Conservation (phyloP, 1,140 invertebrate species). For the Drosophila ironensis region DNA sequence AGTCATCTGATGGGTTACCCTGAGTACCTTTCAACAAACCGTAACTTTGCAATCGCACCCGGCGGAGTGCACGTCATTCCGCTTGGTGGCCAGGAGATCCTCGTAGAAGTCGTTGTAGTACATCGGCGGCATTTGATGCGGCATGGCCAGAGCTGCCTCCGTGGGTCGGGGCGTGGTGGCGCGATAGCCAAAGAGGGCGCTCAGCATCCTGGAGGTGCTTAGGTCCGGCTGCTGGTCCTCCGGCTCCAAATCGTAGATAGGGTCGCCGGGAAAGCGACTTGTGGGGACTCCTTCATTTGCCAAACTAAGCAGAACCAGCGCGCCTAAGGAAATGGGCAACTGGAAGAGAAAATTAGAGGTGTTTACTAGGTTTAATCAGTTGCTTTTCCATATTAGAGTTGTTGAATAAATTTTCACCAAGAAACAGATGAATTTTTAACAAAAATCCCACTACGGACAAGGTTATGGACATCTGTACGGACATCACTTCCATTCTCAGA, state of each 20-base stretch:
- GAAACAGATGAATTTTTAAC: too few relatives aligned
- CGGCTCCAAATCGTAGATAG: slow-evolving; percentile 30
- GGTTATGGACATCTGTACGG: too few relatives aligned
- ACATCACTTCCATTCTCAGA: too few relatives aligned
- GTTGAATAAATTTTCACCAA: too few relatives aligned
- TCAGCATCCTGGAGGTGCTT: slow-evolving; percentile 53
- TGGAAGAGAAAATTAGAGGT: not conserved
- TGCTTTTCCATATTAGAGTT: too few relatives aligned
- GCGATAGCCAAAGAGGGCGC: slow-evolving; percentile 38
- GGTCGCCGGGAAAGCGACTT: slow-evolving; percentile 24
- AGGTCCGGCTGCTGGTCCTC: slow-evolving; percentile 13
- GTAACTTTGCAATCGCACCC: slow-evolving; percentile 79
- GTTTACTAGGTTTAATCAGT: too few relatives aligned
- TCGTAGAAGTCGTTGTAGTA: slow-evolving; percentile 72
- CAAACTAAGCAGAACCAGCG: slow-evolving; percentile 50
- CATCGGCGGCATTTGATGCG: slow-evolving; percentile 56
- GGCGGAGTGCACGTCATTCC: slow-evolving; percentile 58
- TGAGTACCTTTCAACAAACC: slow-evolving; percentile 27
- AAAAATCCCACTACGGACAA: too few relatives aligned
- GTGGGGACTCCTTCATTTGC: slow-evolving; percentile 10
- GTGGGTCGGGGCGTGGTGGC: slow-evolving; percentile 17
- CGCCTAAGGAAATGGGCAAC: slow-evolving; percentile 50
- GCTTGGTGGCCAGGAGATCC: slow-evolving; percentile 58
- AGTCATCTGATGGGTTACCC: too few relatives aligned
- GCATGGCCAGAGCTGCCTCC: slow-evolving; percentile 30